phyloP scores from a whole-genome alignment of 2,888 invertebrate species.

The Acanthococcus lagerstroemiae region DNA sequence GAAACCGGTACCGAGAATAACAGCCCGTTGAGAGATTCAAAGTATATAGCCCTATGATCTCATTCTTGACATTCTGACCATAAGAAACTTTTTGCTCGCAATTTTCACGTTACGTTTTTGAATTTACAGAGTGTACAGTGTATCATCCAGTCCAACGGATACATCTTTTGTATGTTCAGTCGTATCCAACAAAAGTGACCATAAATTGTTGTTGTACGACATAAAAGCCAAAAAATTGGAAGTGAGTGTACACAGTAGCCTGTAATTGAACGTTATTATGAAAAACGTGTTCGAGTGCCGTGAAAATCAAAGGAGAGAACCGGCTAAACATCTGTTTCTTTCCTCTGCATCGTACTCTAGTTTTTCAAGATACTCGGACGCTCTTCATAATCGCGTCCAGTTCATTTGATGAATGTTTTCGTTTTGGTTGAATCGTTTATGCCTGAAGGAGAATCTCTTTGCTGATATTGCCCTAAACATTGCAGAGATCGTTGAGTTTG shows the following conservation, averaged over 20 bases:
- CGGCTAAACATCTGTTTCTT: too few species aligned
- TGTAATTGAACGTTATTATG: not conserved
- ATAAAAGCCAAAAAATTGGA: conserved; percentile 49
- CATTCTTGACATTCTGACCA: not conserved
- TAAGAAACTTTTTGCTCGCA: not conserved
- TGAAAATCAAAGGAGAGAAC: too few species aligned
- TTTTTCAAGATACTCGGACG: too few species aligned
- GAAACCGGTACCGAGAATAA: conserved; percentile 43
- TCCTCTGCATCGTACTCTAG: too few species aligned
- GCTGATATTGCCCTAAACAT: not conserved
- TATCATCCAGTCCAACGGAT: conserved; percentile 47
- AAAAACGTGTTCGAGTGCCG: too few species aligned
- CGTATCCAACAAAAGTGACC: conserved; percentile 42
- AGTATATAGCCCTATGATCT: not conserved
- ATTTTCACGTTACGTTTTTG: not conserved
- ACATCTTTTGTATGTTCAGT: conserved; percentile 45
- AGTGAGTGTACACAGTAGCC: conserved; percentile 40
- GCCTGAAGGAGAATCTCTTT: not conserved
- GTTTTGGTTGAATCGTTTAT: not conserved
- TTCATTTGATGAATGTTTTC: not conserved
- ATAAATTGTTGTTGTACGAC: conserved; percentile 49
- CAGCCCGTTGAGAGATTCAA: conserved; percentile 24
- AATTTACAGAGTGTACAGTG: conserved; percentile 42
- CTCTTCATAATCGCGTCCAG: too few species aligned
- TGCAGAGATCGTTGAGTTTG: conserved; percentile 34